Evolutionary conservation across 2,113 vertebrate species (phyloP), one percentile per base, ranked within the genome.

Genomic region (Odontophorus gujanensis): DNA sequence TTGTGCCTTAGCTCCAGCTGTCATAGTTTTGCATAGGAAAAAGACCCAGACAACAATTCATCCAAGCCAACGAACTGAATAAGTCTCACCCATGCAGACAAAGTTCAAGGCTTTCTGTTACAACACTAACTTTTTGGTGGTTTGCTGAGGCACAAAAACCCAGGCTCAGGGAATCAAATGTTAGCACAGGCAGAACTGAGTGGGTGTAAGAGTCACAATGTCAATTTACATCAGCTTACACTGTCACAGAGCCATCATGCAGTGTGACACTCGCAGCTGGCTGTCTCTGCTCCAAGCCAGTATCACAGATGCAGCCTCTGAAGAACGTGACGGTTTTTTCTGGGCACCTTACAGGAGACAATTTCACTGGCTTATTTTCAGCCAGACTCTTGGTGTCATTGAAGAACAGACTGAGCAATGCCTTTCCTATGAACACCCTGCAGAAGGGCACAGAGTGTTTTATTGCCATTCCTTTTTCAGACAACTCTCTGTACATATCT

Each of bases 71-170:
- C 0, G 13, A 74, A 24, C 5, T 14, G 18, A 26, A 20, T 16
- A n/a, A 48, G 6, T 6, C 42, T 42, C 43, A 47, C 43, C 38
- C 47, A 6, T 0, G 6, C 34, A 43, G 42, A 61, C 22, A 57
- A 36, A 58, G 34, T 47, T 5, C 38, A 10, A 12, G 58, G 9
- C 7, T 68, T 36, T 43, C 71, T 13, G 73, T 47, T 13, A 14
- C 1, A 4, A 28, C 47, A 32, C 72, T 45, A 24, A 43, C 79
- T 76, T 87, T 63, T 5, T 5, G 0, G 1, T 21, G 9, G 24
- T 79, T 85, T 45, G 42, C 28, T 87, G 66, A 16, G 1, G 1
- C 66, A 11, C 22, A 79, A 88, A 25, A 53, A 15, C 3, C 19
- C 32, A 32, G 21, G 62, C 34, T 89, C 34, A 43, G 28, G 61